Evolutionary conservation across 2,888 invertebrate genomes (phyloP).

Genomic region (Amblyjoppa fuscipennis): DNA sequence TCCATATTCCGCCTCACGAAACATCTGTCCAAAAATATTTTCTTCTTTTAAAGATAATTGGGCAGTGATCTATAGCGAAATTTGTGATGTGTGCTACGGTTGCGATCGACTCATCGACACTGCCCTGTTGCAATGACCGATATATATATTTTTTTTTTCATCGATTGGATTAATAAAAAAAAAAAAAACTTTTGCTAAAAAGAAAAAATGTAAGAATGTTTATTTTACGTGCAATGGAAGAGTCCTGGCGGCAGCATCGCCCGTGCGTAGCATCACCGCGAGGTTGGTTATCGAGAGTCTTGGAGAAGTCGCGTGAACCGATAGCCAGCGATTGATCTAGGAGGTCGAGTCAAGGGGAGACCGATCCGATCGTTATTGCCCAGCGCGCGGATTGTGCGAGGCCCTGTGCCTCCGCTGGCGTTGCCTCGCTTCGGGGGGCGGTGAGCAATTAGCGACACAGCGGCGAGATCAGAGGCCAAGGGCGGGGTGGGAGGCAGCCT

Average conservation of each 20-base stretch:
- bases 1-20: too few relatives aligned
- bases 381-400: constrained; percentile 58
- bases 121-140: too few relatives aligned
- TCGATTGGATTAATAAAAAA: too few relatives aligned
- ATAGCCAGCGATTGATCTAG: constrained; percentile 2
- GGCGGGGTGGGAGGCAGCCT: constrained; percentile 83
- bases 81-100: too few relatives aligned
- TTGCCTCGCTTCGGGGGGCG: constrained; percentile 81
- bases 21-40: too few relatives aligned
- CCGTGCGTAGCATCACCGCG: not conserved
- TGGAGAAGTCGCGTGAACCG: constrained; percentile 27
- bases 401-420: constrained; percentile 68
- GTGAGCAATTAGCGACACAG: constrained; percentile 84
- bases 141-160: too few relatives aligned
- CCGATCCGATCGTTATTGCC: constrained; percentile 39
- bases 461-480: constrained; percentile 83
- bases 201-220: not conserved
- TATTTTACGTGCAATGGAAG: not conserved
- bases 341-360: constrained; percentile 52
- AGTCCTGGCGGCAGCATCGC: not conserved
- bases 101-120: too few relatives aligned
- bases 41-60: too few relatives aligned
- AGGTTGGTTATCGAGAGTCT: not conserved
- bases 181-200: not conserved
- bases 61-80: too few relatives aligned